Conservation (phyloP, 2,113 vertebrate species). For the Sardina pilchardus region DNA sequence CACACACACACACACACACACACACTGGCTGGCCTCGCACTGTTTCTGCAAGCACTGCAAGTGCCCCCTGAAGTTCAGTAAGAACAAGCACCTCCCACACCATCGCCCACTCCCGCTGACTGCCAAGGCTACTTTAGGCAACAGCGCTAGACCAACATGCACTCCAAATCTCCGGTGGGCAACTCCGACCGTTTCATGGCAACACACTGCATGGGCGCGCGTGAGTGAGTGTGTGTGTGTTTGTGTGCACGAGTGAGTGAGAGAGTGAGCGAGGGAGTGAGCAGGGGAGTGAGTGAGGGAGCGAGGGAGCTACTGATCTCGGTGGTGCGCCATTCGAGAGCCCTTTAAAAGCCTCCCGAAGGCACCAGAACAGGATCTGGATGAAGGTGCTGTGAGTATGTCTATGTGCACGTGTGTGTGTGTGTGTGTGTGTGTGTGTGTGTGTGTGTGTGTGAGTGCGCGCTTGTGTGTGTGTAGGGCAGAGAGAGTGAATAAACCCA, state of each 20-base stretch:
- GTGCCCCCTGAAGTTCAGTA: constrained; percentile 60
- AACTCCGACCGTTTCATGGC: constrained; percentile 11
- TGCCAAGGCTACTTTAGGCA: constrained; percentile 54
- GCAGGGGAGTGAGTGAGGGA: not conserved
- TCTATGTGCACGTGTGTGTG: not conserved
- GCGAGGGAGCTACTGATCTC: not conserved
- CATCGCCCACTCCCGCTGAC: constrained; percentile 56
- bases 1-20: too few species aligned
- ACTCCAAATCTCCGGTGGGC: constrained; percentile 1
- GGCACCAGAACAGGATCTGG: not conserved
- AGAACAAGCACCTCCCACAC: constrained; percentile 69
- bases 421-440: too few species aligned
- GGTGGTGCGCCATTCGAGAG: not conserved
- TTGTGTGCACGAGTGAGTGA: too few species aligned
- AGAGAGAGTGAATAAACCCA: too few species aligned
- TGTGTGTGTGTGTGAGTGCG: too few species aligned
- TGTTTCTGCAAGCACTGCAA: constrained; percentile 60
- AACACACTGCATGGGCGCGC: not conserved
- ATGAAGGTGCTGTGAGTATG: not conserved
- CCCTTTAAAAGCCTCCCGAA: not conserved
- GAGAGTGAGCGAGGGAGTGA: not conserved
- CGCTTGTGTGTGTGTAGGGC: too few species aligned
- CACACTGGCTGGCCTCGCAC: constrained; percentile 50
- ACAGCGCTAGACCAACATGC: constrained; percentile 45
- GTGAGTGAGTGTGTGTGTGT: too few species aligned